Conservation (phyloP, 30 jellyfish, hydroid and myxozoan species). For the Cassiopea andromeda region DNA sequence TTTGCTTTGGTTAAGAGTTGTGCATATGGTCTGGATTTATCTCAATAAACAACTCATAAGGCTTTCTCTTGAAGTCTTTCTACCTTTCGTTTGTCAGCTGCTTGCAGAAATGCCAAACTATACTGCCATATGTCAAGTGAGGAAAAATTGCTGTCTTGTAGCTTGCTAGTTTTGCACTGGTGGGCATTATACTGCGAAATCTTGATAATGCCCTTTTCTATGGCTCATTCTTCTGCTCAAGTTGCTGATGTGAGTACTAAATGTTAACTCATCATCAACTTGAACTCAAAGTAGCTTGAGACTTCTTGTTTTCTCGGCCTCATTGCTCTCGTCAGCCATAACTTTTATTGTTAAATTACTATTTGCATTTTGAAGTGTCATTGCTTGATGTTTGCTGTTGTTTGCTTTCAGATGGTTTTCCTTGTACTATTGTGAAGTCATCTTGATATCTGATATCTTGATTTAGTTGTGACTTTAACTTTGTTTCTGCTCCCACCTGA, state of each 20-base stretch:
- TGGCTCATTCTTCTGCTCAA: constrained; percentile 62
- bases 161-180: constrained; percentile 57
- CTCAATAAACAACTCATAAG: constrained; percentile 57
- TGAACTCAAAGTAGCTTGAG: constrained; percentile 56
- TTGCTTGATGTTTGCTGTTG: constrained; percentile 50
- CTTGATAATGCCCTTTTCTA: constrained; percentile 52
- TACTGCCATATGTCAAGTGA: constrained; percentile 56
- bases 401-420: constrained; percentile 54
- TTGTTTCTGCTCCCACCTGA: constrained; percentile 52
- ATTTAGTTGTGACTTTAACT: constrained; percentile 32
- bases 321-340: constrained; percentile 56
- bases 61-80: constrained; percentile 69
- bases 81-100: constrained; percentile 30
- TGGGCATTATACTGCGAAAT: constrained; percentile 38
- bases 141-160: constrained; percentile 61
- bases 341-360: constrained; percentile 38
- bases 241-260: constrained; percentile 41
- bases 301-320: constrained; percentile 51
- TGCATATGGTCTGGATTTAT: constrained; percentile 48
- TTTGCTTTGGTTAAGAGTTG: constrained; percentile 45
- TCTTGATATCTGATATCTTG: constrained; percentile 31
- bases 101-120: constrained; percentile 61
- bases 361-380: constrained; percentile 26
- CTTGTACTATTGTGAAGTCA: constrained; percentile 55
- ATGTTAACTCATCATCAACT: constrained; percentile 50